phyloP scores from a whole-genome alignment of 2,797 vertebrate species.

The Pseudomugil gertrudae region DNA sequence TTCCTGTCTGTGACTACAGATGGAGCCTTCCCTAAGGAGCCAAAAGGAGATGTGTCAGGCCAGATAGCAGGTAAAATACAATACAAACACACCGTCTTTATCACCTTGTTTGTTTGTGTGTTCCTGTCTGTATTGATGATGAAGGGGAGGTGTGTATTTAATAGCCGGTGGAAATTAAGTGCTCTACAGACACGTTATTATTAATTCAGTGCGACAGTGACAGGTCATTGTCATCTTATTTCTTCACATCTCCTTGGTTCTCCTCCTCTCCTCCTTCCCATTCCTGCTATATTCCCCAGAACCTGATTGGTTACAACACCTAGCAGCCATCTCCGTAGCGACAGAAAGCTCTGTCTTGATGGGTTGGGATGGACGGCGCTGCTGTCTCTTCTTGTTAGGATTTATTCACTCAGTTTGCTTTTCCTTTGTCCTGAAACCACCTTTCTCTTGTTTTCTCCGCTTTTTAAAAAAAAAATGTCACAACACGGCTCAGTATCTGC shows the following conservation, averaged over 20 bases:
- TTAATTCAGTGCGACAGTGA: slow-evolving; percentile 50
- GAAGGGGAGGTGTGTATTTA: background rate
- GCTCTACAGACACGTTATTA: background rate
- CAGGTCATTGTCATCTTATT: slow-evolving; percentile 41
- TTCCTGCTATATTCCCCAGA: background rate
- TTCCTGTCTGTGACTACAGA: slow-evolving; percentile 56
- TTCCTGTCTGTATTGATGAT: background rate
- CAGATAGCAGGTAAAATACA: slow-evolving; percentile 76
- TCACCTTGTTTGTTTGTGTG: background rate
- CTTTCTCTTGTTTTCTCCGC: slow-evolving; percentile 11
- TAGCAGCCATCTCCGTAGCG: slow-evolving; percentile 37
- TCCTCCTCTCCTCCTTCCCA: background rate
- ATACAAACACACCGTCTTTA: background rate
- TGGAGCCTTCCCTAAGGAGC: slow-evolving; percentile 78
- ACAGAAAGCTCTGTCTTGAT: slow-evolving; percentile 23
- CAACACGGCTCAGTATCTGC: background rate
- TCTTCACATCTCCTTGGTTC: slow-evolving; percentile 33
- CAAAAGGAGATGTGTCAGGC: slow-evolving; percentile 78
- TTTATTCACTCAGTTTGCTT: slow-evolving; percentile 22
- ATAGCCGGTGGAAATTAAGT: slow-evolving; percentile 8
- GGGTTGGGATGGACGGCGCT: slow-evolving; percentile 18
- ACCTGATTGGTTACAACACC: slow-evolving; percentile 29
- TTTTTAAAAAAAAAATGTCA: background rate
- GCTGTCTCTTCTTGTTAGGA: background rate
- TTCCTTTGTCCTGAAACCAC: background rate